Evolutionary conservation across 2,797 vertebrate species (phyloP), one percentile per base, ranked within the genome.

Genomic region (Coregonus sp.): DNA sequence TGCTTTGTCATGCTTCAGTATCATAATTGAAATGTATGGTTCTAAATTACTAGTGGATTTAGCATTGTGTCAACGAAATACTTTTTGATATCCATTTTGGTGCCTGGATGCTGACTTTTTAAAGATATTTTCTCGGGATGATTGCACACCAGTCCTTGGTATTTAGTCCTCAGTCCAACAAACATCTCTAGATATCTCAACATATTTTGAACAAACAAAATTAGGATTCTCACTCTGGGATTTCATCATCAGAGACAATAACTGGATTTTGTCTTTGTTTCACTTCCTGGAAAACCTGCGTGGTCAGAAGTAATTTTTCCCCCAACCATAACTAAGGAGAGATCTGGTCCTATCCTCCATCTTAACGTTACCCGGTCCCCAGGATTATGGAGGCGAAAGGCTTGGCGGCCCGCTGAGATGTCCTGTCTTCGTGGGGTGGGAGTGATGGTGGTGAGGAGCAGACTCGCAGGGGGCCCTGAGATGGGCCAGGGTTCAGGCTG

Each of bases 321-420:
- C 9, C 40, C 40, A 47, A 9, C 40, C 40, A 47, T 33, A 15
- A 40, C 52, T 70, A 65, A 47, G 40, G 40, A 47, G 9, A 47
- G 40, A 47, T 88, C 78, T 85, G 86, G 82, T 76, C 78, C n/a
- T 37, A 18, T 61, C 65, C 25, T 47, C 40, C 40, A 12, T 11
- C 40, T 20, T 67, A 33, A 72, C 59, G 70, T 47, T 14, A 25
- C 81, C 20, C 72, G 85, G 84, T 80, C 82, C 69, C 20, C 78
- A 81, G 88, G 89, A 92, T 90, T 84, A 86, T 82, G 84, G 82
- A 79, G 74, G 81, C 86, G 75, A 92, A 90, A 90, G 88, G 86
- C 78, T 77, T 86, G n/a, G 67, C 72, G 84, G 79, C 80, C 81
- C 80, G 77, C 84, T 95, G 93, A 95, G 86, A 95, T 94, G 94